These are phyloP conservation scores for Echinops telfairi DNA, from an alignment of 2,113 vertebrate genomes.

Conservation along the genomic window DNA sequence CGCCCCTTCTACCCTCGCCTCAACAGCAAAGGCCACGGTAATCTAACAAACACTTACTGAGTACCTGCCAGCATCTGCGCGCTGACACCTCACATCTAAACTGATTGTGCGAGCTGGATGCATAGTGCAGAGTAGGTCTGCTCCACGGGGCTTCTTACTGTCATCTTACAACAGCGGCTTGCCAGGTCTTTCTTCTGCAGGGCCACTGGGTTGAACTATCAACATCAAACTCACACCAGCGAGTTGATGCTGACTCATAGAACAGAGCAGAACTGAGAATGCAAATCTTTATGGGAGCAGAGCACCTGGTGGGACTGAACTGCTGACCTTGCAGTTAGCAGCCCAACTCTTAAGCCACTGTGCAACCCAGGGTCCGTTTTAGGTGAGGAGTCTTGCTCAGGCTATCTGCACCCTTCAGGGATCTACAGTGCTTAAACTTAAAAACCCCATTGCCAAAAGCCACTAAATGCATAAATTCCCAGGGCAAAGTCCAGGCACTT, in stretches of 20 bases:
- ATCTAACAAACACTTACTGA: background rate
- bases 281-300: too few species aligned
- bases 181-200: background rate
- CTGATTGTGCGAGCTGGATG: background rate
- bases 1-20: background rate
- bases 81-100: background rate
- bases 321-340: too few species aligned
- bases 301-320: too few species aligned
- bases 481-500: too few species aligned
- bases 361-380: too few species aligned
- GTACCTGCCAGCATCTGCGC: background rate
- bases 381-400: background rate
- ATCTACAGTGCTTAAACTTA: background rate
- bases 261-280: too few species aligned
- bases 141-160: background rate
- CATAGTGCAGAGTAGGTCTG: background rate
- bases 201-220: background rate
- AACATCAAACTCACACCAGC: too few species aligned
- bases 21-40: conserved; percentile 12
- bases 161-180: background rate
- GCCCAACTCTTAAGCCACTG: too few species aligned
- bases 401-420: background rate
- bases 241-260: too few species aligned
- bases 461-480: too few species aligned
- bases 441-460: too few species aligned